Evolutionary conservation across 2,888 invertebrate species (phyloP).

Genomic region (Cerastis leucographa): DNA sequence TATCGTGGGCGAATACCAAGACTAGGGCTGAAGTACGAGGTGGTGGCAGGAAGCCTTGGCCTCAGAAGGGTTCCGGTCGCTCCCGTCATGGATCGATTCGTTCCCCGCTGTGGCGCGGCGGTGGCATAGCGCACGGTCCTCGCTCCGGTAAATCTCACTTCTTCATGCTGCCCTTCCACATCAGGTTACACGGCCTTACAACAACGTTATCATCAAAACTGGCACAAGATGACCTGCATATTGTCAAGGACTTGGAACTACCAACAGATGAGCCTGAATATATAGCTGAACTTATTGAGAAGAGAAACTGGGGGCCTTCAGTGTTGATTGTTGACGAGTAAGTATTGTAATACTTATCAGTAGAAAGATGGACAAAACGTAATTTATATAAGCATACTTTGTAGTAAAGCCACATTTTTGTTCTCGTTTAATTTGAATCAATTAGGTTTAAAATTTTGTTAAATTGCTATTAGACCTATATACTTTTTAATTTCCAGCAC

Average conservation of each 20-base stretch:
- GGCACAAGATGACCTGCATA: slow-evolving; percentile 98
- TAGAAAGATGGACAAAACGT: background rate
- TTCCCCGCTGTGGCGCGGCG: slow-evolving; percentile 96
- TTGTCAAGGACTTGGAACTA: slow-evolving; percentile 96
- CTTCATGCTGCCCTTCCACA: slow-evolving; percentile 96
- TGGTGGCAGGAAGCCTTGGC: slow-evolving; percentile 98
- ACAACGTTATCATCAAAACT: slow-evolving; percentile 97
- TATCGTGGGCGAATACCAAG: slow-evolving; percentile 95
- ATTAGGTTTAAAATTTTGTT: background rate
- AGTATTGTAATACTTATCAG: slow-evolving; percentile 76
- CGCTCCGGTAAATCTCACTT: slow-evolving; percentile 97
- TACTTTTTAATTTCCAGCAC: slow-evolving; percentile 87
- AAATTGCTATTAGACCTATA: background rate
- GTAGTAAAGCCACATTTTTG: too few relatives aligned
- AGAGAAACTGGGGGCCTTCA: slow-evolving; percentile 98
- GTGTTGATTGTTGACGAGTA: slow-evolving; percentile 98
- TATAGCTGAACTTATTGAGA: slow-evolving; percentile 94
- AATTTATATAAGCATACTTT: background rate
- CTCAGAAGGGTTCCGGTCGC: slow-evolving; percentile 97
- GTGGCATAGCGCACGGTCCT: slow-evolving; percentile 97
- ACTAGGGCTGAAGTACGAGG: slow-evolving; percentile 96
- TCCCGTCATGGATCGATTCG: slow-evolving; percentile 98
- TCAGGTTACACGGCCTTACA: slow-evolving; percentile 95
- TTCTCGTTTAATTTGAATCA: background rate
- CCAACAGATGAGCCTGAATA: slow-evolving; percentile 95